Percentiles rank a stretch among this genome's conserved stretches.
phyloP scores from a whole-genome alignment of 2,888 invertebrate genomes.

The Leptopilina myrica region DNA sequence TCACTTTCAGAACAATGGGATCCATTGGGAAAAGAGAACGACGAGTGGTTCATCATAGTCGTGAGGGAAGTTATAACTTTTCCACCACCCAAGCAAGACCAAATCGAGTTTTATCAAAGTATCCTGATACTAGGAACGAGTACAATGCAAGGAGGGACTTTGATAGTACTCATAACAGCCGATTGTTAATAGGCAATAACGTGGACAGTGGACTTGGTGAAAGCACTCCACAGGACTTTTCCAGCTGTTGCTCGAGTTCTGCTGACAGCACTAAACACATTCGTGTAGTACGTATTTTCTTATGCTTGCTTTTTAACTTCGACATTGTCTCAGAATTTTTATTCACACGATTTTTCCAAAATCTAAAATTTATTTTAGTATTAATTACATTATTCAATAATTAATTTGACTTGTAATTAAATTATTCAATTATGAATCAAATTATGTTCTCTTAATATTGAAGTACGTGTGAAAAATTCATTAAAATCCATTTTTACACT shows the following conservation, averaged over 20 bases:
- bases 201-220: constrained; percentile 75
- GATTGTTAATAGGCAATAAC: constrained; percentile 72
- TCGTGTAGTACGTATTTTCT: constrained; percentile 71
- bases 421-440: neutral
- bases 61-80: constrained; percentile 72
- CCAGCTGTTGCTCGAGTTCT: constrained; percentile 75
- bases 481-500: too few species aligned
- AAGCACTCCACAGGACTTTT: constrained; percentile 75
- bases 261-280: constrained; percentile 74
- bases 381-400: neutral
- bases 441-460: neutral
- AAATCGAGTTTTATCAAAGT: constrained; percentile 67
- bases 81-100: constrained; percentile 61
- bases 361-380: neutral
- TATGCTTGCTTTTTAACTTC: constrained; percentile 53
- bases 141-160: constrained; percentile 71
- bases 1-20: constrained; percentile 74
- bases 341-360: neutral
- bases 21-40: constrained; percentile 73
- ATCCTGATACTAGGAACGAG: constrained; percentile 67
- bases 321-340: neutral
- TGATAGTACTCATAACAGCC: constrained; percentile 71
- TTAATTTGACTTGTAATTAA: neutral
- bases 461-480: too few species aligned
- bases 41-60: constrained; percentile 69